Evolutionary conservation across 2,888 invertebrate species (phyloP).

Genomic region (Euclidia mi): DNA sequence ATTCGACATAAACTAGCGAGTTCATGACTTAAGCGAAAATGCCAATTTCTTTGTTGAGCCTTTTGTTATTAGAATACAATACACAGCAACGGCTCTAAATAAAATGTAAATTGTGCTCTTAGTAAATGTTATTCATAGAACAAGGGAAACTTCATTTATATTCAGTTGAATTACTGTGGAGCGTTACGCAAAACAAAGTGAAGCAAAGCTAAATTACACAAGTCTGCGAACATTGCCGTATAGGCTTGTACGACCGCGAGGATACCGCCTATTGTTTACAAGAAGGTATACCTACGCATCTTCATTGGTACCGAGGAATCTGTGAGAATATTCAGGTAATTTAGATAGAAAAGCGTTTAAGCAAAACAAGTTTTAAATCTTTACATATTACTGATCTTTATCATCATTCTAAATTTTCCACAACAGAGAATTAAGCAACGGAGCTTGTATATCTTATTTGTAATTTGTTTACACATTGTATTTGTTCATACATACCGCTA

Average conservation of each 20-base stretch:
- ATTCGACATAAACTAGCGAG: too few species aligned
- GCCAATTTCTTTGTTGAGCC: conserved; percentile 21
- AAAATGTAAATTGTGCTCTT: conserved; percentile 78
- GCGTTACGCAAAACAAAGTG: conserved; percentile 72
- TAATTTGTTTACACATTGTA: conserved; percentile 27
- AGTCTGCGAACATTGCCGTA: conserved; percentile 63
- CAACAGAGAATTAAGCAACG: conserved; percentile 20
- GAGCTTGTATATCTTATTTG: conserved; percentile 27
- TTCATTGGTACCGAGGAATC: too few species aligned
- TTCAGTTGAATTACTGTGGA: conserved; percentile 78
- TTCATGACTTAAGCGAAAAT: conserved; percentile 22
- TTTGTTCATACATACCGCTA: conserved; percentile 32
- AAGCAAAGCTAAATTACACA: conserved; percentile 67
- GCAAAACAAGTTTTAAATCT: neutral
- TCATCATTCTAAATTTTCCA: conserved; percentile 32
- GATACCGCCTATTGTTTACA: conserved; percentile 27
- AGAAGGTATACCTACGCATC: too few species aligned
- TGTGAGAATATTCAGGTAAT: too few species aligned
- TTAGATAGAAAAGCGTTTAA: too few species aligned
- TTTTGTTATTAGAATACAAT: conserved; percentile 60
- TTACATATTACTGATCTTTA: conserved; percentile 16
- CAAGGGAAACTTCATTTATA: conserved; percentile 81
- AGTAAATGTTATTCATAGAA: conserved; percentile 84
- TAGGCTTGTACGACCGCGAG: conserved; percentile 39
- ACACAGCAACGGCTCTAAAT: conserved; percentile 65